phyloP scores from a whole-genome alignment of 2,113 vertebrate species.

The Pseudorhombus dupliciocellatus region DNA sequence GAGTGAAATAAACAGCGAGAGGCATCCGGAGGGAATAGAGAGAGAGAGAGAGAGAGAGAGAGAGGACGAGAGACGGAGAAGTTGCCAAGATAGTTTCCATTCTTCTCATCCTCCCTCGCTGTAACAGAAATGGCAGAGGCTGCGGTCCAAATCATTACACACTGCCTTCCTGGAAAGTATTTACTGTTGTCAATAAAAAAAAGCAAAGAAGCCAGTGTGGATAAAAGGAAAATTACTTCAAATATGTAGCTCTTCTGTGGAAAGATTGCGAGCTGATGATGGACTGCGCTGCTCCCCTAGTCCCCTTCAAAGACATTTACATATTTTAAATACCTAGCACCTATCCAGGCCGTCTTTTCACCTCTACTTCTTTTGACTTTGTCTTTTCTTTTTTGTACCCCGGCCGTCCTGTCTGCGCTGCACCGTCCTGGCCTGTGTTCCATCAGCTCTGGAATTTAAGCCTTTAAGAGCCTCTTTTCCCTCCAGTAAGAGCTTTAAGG shows the following conservation, averaged over 20 bases:
- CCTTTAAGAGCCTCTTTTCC: conserved; percentile 71
- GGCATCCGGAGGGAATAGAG: conserved; percentile 55
- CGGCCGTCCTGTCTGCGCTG: conserved; percentile 28
- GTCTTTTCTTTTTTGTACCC: conserved; percentile 6
- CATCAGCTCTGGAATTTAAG: conserved; percentile 68
- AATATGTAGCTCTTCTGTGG: conserved; percentile 30
- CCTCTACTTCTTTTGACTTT: conserved; percentile 56
- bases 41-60: conserved; percentile 1
- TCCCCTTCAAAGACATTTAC: conserved; percentile 27
- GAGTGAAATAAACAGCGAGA: conserved; percentile 63
- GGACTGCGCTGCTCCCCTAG: conserved; percentile 6
- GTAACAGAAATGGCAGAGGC: conserved; percentile 58
- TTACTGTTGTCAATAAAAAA: conserved; percentile 63
- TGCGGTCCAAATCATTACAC: conserved; percentile 66
- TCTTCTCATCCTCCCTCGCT: conserved; percentile 67
- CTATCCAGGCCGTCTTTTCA: conserved; percentile 49
- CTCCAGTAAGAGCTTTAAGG: conserved; percentile 71
- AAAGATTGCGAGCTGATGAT: conserved; percentile 17
- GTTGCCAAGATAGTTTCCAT: conserved; percentile 75
- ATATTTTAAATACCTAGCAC: conserved; percentile 28
- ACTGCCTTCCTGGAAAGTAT: conserved; percentile 69
- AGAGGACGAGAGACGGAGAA: conserved; percentile 48
- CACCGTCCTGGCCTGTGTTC: conserved; percentile 58
- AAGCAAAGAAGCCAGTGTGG: conserved; percentile 15
- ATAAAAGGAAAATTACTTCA: conserved; percentile 21